Evolutionary conservation across 2,888 invertebrate species (phyloP).

Genomic region (Clanis bilineata): DNA sequence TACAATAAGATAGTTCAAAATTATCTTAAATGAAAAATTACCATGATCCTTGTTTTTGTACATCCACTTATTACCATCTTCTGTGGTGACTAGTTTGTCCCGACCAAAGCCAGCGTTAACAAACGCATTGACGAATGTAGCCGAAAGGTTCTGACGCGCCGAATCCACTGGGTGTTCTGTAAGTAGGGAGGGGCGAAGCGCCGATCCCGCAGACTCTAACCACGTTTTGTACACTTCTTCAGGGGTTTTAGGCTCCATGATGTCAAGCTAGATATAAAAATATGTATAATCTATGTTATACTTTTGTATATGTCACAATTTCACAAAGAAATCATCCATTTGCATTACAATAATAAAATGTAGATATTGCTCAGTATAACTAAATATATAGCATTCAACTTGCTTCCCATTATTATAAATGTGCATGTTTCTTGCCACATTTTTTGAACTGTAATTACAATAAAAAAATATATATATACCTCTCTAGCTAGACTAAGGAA

Average conservation of each 20-base stretch:
- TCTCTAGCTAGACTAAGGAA: conserved; percentile 97
- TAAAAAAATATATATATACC: conserved; percentile 74
- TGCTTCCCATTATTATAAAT: too few species aligned
- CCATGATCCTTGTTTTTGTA: conserved; percentile 98
- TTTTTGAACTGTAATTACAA: background rate
- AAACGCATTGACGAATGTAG: conserved; percentile 99
- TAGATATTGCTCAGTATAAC: too few species aligned
- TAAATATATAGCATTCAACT: too few species aligned
- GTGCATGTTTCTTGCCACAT: too few species aligned
- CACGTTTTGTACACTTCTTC: conserved; percentile 99
- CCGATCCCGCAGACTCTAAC: conserved; percentile 90
- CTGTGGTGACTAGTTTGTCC: conserved; percentile 96
- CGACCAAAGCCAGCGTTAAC: conserved; percentile 99
- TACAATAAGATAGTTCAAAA: too few species aligned
- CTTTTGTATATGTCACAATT: background rate
- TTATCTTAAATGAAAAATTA: conserved; percentile 32
- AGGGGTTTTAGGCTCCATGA: conserved; percentile 99
- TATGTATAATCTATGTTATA: background rate
- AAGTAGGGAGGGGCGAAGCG: conserved; percentile 86
- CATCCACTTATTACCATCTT: conserved; percentile 92
- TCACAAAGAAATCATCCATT: too few species aligned
- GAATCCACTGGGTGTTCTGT: conserved; percentile 93
- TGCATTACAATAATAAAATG: too few species aligned
- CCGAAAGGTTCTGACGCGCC: conserved; percentile 97
- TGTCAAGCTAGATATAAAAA: conserved; percentile 87